These are phyloP conservation scores for Procavia capensis DNA, from an alignment of 2,113 vertebrate species.

Conservation along the genomic window DNA sequence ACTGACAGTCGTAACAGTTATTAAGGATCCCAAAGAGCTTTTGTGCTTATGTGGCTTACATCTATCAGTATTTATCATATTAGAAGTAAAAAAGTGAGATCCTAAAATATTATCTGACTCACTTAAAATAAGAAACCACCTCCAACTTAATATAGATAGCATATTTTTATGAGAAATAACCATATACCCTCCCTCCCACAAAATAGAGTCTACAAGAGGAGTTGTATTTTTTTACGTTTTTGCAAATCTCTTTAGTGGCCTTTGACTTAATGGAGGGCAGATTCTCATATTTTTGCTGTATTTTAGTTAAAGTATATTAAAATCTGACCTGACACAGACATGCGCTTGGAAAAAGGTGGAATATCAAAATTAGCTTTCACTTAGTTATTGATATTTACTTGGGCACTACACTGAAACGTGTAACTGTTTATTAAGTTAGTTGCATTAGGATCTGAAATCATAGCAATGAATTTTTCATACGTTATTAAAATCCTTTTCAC, in stretches of 20 bases:
- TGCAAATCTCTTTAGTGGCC: not conserved
- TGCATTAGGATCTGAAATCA: not conserved
- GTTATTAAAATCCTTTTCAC: not conserved
- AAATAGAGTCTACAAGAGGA: not conserved
- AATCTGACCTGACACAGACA: not conserved
- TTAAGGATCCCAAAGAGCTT: not conserved
- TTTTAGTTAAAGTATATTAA: not conserved
- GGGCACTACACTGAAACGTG: not conserved
- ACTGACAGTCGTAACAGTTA: conserved; percentile 2
- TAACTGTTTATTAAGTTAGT: not conserved
- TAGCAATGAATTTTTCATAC: not conserved
- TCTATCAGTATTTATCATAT: too few species aligned
- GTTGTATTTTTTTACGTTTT: not conserved
- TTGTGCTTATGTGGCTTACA: not conserved
- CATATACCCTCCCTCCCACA: not conserved
- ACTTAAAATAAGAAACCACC: conserved; percentile 24
- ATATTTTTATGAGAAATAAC: not conserved
- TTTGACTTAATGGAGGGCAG: not conserved
- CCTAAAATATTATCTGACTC: not conserved
- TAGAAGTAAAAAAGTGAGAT: not conserved
- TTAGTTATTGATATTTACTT: not conserved
- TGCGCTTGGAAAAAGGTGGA: not conserved
- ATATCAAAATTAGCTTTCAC: not conserved
- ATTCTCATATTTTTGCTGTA: not conserved
- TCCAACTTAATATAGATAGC: not conserved